phyloP scores from a whole-genome alignment of 2,113 vertebrate species.

The Zapornia atra region DNA sequence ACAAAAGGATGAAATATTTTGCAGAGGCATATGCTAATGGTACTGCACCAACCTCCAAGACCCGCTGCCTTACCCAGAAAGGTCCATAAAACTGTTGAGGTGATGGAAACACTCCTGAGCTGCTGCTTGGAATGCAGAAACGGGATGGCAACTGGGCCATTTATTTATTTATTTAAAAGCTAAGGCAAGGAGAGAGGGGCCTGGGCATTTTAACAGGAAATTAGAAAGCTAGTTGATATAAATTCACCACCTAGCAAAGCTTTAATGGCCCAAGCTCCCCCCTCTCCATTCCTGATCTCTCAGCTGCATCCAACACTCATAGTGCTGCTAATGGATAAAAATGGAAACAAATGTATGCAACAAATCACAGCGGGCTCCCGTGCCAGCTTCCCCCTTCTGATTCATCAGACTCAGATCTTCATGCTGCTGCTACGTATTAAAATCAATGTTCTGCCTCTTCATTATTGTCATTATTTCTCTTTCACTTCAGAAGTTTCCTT shows the following conservation, averaged over 20 bases:
- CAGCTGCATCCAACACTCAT: background rate
- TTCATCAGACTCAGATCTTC: conserved; percentile 29
- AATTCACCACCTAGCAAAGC: conserved; percentile 25
- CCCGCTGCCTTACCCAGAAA: conserved; percentile 32
- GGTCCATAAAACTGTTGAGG: conserved; percentile 47
- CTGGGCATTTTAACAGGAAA: conserved; percentile 22
- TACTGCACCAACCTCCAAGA: conserved; percentile 36
- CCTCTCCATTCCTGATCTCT: background rate
- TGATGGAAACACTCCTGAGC: conserved; percentile 29
- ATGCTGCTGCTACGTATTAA: conserved; percentile 32
- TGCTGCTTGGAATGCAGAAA: conserved; percentile 27
- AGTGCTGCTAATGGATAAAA: conserved; percentile 55
- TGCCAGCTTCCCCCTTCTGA: background rate
- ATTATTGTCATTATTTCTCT: conserved; percentile 56
- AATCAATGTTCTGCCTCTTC: conserved; percentile 65
- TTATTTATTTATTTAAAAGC: conserved; percentile 31
- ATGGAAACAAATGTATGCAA: conserved; percentile 55
- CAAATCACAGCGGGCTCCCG: conserved; percentile 18
- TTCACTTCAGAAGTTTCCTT: conserved; percentile 53
- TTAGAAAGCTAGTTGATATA: conserved; percentile 46
- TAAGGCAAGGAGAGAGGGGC: background rate
- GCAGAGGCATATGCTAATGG: conserved; percentile 59
- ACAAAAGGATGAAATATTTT: conserved; percentile 52
- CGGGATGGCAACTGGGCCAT: background rate
- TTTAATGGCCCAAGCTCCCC: background rate